Conservation (phyloP, 2,113 vertebrate genomes). For the Mesitornis unicolor region DNA sequence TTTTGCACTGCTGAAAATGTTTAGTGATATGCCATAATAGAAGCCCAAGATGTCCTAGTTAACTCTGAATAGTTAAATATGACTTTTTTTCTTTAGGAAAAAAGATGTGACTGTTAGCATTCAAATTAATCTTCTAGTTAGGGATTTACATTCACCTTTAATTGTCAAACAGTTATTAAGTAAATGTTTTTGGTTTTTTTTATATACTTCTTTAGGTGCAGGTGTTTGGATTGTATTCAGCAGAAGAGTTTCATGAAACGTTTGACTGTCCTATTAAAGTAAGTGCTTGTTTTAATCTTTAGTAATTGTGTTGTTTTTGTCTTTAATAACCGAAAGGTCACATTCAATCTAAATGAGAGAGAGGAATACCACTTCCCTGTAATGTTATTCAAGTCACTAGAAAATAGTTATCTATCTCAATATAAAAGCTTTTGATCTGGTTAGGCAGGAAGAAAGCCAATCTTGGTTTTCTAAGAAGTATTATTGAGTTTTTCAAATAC, state of each 20-base stretch:
- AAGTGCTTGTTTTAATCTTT: constrained; percentile 67
- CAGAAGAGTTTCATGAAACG: constrained; percentile 93
- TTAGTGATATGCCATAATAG: not conserved
- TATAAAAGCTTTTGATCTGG: constrained; percentile 35
- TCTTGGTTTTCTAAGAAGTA: not conserved
- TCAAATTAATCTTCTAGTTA: not conserved
- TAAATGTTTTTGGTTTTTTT: not conserved
- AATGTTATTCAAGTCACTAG: constrained; percentile 5
- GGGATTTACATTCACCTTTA: not conserved
- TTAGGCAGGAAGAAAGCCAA: constrained; percentile 6
- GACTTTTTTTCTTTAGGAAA: not conserved
- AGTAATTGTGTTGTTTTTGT: not conserved
- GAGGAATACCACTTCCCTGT: not conserved
- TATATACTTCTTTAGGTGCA: constrained; percentile 81
- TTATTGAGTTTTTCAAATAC: constrained; percentile 18
- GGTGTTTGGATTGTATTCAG: constrained; percentile 93
- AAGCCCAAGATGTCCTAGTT: not conserved
- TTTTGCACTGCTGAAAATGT: not conserved
- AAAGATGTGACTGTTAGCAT: not conserved
- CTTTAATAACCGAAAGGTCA: constrained; percentile 42
- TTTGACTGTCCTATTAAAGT: constrained; percentile 99
- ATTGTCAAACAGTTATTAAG: not conserved
- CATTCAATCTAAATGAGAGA: constrained; percentile 4
- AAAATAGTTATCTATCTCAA: constrained; percentile 7
- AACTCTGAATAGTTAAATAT: not conserved